Evolutionary conservation across 2,888 invertebrate genomes (phyloP).

Genomic region (Drosophila dives): DNA sequence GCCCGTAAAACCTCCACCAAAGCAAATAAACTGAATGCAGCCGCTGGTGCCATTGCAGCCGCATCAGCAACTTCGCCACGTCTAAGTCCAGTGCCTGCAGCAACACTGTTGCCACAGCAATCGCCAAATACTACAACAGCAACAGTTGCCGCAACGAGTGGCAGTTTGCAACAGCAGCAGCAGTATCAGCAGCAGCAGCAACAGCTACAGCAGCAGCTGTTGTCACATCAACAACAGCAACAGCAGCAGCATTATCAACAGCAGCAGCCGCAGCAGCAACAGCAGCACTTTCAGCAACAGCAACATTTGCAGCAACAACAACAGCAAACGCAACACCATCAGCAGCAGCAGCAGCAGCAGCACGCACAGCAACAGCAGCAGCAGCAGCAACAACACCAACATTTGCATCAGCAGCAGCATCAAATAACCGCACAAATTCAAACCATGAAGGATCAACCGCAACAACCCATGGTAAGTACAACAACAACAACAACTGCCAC

Average conservation of each 20-base stretch:
- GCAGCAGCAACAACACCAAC: slow-evolving; percentile 77
- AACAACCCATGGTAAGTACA: slow-evolving; percentile 85
- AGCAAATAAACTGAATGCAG: slow-evolving; percentile 83
- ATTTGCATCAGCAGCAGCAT: slow-evolving; percentile 82
- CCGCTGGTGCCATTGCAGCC: slow-evolving; percentile 66
- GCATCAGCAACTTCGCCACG: slow-evolving; percentile 82
- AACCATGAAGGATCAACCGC: slow-evolving; percentile 85
- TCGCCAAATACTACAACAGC: slow-evolving; percentile 83
- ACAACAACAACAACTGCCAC: not conserved
- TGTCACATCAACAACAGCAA: slow-evolving; percentile 51
- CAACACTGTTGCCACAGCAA: slow-evolving; percentile 82
- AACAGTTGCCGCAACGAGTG: slow-evolving; percentile 52
- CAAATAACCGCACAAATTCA: slow-evolving; percentile 85
- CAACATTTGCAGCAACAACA: slow-evolving; percentile 76
- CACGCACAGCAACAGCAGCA: slow-evolving; percentile 73
- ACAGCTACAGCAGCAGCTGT: slow-evolving; percentile 66
- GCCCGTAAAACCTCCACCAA: slow-evolving; percentile 83
- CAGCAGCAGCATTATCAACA: slow-evolving; percentile 66
- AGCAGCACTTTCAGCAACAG: slow-evolving; percentile 68
- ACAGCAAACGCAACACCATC: slow-evolving; percentile 84
- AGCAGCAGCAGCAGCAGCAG: slow-evolving; percentile 66
- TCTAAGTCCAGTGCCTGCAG: slow-evolving; percentile 82
- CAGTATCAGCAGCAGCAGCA: slow-evolving; percentile 59
- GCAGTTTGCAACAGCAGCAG: slow-evolving; percentile 54
- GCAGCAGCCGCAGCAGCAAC: slow-evolving; percentile 67